Base-by-base conservation (phyloP, 2,888 invertebrate species). In the Onthophagus sagittarius region DNA sequence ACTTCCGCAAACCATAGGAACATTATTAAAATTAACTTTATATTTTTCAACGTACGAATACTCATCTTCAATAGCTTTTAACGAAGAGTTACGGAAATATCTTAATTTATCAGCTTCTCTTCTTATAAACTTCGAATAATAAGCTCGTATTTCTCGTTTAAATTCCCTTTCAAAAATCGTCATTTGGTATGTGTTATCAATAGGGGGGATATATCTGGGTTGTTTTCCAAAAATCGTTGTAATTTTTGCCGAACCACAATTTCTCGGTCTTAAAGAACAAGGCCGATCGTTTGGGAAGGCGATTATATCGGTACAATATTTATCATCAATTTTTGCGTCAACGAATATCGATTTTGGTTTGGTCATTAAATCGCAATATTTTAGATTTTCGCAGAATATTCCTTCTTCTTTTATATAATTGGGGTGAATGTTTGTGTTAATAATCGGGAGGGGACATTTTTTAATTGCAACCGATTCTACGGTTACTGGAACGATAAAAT, bases 351-450 rank as follows among this genome's bases (percentile, higher is more conserved):
- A 23, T 13, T 72, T 74, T 15, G 74, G 72, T 31, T 70, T 72
- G 13, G 15, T 32, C 0, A 72, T 23, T 15, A 64, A 72, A 23
- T 15, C 32, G 53, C 53, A 15, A 39, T 39, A 72, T 13, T 39
- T 63, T 32, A 72, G 14, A 33, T 33, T 15, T 2, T 65, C 67
- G 15, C 72, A 63, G 23, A 72, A 74, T 7, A 63, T 69, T 9
- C 74, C 74, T 9, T 64, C 74, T 70, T 74, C 74, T 32, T 62
- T 70, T 62, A 74, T 9, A 23, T 74, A 74, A 65, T 70, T 72
- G 5, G 74, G 74, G 5, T 53, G 32, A 5, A 74, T 63, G 0
- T 72, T 65, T 1, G 15, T 62, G 62, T 74, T 71, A 13, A 74
- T 39, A 63, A 69, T 14, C 2, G 74, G 72, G 3, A 31, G 67